Evolutionary conservation across 2,113 vertebrate genomes (phyloP).

Genomic region (Gopherus flavomarginatus): DNA sequence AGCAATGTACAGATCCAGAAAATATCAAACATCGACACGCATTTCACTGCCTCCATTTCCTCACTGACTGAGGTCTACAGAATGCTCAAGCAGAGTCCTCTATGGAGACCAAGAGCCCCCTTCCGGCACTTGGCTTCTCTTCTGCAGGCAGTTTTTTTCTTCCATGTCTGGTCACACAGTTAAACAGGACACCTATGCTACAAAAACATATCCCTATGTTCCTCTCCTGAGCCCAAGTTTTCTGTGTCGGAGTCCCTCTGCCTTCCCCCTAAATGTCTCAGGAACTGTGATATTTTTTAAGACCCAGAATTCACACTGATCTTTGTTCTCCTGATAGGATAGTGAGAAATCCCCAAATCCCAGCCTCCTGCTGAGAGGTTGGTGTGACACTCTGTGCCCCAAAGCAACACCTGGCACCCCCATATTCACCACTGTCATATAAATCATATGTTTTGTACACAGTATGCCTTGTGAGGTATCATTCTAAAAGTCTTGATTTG

Average conservation of each 20-base stretch:
- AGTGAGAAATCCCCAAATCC: not conserved
- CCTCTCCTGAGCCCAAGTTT: not conserved
- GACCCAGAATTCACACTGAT: not conserved
- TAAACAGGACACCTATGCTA: not conserved
- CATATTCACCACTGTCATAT: too few relatives aligned
- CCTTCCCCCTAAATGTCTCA: not conserved
- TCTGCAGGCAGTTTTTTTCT: too few relatives aligned
- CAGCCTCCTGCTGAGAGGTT: not conserved
- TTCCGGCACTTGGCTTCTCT: not conserved
- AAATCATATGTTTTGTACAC: too few relatives aligned
- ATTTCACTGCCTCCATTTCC: not conserved
- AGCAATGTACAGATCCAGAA: not conserved
- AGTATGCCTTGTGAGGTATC: too few relatives aligned
- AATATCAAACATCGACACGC: not conserved
- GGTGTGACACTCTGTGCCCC: too few relatives aligned
- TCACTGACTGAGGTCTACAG: not conserved
- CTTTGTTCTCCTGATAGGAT: not conserved
- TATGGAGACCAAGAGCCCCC: too few relatives aligned
- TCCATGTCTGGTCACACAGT: too few relatives aligned
- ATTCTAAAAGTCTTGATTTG: too few relatives aligned
- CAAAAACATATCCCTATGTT: not conserved
- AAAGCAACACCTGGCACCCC: too few relatives aligned
- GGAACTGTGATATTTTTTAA: not conserved
- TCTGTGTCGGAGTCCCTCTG: not conserved
- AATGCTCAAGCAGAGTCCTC: too few relatives aligned